Base-by-base conservation (phyloP, 2,888 invertebrate genomes). In the Drosophila prolongata region DNA sequence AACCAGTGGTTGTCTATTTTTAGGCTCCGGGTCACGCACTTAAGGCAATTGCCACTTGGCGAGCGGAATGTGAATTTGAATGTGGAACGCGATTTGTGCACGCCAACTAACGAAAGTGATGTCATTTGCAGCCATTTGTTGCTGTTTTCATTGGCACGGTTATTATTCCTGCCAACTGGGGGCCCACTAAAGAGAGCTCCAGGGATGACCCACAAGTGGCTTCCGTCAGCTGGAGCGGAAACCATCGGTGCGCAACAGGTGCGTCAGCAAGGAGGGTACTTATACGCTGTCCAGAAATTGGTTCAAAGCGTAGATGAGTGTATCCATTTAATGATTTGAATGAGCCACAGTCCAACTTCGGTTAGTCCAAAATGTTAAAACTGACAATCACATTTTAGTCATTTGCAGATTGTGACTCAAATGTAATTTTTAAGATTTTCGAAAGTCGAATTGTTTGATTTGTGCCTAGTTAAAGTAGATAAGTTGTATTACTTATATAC, bases 21-120 rank as follows among this genome's bases (percentile, higher is more conserved):
- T 66, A 47, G 46, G 38, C 66, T 40, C 40, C 40, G 52, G 70
- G 60, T 52, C 71, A 72, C 64, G 64, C 70, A 70, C 64, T 71
- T 56, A 46, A 57, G 46, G 37, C 56, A 74, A 71, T 71, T 71
- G 71, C 55, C 71, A 71, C 56, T 66, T 70, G 71, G 38, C 16
- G 52, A 13, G 42, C 53, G 61, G 49, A 53, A 71, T 79, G 73
- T 68, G 46, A 64, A 74, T 77, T 77, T 47, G 49, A 57, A 77
- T 65, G 54, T 50, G 70, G 53, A 46, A 49, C 60, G 46, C 50
- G 55, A 50, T 50, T 75, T 75, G 52, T 75, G 65, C 75, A 77
- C 72, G 81, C 78, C 47, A 80, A 61, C 55, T 64, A 82, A 83
- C 80, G 76, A 71, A 78, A 86, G 86, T 83, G 89, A 88, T 87